phyloP scores from a whole-genome alignment of 2,113 vertebrate genomes.

The Mus spicilegus region DNA sequence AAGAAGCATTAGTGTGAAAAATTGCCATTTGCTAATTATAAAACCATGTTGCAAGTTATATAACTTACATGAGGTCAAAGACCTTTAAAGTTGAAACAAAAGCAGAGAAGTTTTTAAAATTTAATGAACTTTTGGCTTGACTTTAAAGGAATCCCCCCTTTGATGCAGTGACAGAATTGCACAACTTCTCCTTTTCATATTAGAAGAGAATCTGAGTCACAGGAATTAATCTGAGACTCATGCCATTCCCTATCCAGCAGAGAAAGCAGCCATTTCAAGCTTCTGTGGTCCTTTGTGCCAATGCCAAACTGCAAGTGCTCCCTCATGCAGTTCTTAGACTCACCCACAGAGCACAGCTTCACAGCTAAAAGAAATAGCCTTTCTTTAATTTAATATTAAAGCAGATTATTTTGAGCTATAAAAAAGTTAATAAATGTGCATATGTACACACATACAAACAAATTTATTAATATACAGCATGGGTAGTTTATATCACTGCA shows the following conservation, averaged over 20 bases:
- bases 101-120: slow-evolving; percentile 12
- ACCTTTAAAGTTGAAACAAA: slow-evolving; percentile 56
- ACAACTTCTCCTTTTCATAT: neutral
- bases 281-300: neutral
- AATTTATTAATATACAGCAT: neutral
- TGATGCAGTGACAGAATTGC: slow-evolving; percentile 34
- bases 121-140: slow-evolving; percentile 68
- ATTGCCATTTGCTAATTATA: slow-evolving; percentile 57
- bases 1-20: neutral
- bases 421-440: neutral
- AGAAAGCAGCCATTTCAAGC: slow-evolving; percentile 54
- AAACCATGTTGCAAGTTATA: slow-evolving; percentile 36
- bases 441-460: neutral
- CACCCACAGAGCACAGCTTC: neutral
- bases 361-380: slow-evolving; percentile 40
- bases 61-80: slow-evolving; percentile 49
- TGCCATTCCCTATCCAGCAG: slow-evolving; percentile 9
- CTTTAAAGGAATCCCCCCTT: slow-evolving; percentile 48
- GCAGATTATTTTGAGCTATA: neutral
- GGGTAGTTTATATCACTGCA: neutral
- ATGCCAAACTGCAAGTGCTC: slow-evolving; percentile 4
- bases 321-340: neutral
- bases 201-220: slow-evolving; percentile 53
- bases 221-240: slow-evolving; percentile 49
- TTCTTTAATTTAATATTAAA: slow-evolving; percentile 10